Conservation (phyloP, 2,797 vertebrate genomes). For the Eleutherodactylus coqui region DNA sequence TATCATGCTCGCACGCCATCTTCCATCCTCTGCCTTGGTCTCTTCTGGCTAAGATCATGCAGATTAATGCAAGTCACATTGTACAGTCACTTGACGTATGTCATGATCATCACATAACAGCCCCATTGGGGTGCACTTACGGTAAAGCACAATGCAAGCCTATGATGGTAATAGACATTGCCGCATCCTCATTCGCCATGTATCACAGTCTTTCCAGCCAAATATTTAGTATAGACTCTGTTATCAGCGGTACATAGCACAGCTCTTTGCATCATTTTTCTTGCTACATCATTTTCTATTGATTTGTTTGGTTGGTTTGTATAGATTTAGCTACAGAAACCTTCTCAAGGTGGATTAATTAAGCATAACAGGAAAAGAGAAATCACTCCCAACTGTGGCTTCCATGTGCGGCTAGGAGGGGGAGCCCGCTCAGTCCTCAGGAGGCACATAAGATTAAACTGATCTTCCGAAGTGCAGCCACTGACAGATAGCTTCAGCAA, state of each 20-base stretch:
- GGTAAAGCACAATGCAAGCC: not conserved
- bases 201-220: not conserved
- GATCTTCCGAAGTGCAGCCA: conserved; percentile 9
- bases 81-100: not conserved
- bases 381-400: conserved; percentile 30
- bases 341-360: conserved; percentile 36
- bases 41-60: no score
- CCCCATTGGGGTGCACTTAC: not conserved
- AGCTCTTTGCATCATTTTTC: conserved; percentile 15
- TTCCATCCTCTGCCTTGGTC: no score
- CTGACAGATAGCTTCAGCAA: conserved; percentile 19
- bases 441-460: conserved; percentile 22
- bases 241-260: not conserved
- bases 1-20: no score
- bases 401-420: conserved; percentile 5
- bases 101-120: not conserved
- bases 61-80: no score
- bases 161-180: not conserved
- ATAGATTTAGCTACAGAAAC: conserved; percentile 35
- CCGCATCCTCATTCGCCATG: not conserved
- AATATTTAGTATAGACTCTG: not conserved
- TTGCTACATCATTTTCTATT: conserved; percentile 15
- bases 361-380: conserved; percentile 25
- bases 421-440: conserved; percentile 6
- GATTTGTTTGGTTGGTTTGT: conserved; percentile 15